Evolutionary conservation across 1,140 invertebrate species (phyloP).

Genomic region (Ips typographus): DNA sequence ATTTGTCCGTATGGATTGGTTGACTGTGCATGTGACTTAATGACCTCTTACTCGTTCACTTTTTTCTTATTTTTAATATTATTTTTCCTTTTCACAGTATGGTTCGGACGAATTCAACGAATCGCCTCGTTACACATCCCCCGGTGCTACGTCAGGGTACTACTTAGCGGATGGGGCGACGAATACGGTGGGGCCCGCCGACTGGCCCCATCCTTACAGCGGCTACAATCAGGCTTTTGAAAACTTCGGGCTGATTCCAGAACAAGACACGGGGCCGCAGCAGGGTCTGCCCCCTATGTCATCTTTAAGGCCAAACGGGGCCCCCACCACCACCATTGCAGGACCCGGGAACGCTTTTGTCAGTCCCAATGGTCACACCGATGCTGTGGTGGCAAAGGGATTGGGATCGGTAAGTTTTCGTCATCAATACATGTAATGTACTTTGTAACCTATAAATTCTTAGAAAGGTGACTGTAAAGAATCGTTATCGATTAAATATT

Average conservation of each 20-base stretch:
- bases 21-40: no score
- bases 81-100: conserved; percentile 65
- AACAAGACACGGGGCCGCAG: conserved; percentile 55
- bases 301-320: conserved; percentile 74
- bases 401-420: conserved; percentile 68
- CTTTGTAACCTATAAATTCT: neutral
- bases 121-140: conserved; percentile 82
- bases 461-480: no score
- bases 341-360: conserved; percentile 51
- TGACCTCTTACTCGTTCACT: neutral
- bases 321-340: conserved; percentile 55
- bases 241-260: conserved; percentile 60
- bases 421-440: neutral
- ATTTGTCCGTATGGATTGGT: conserved; percentile 21
- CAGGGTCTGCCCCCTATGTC: conserved; percentile 91
- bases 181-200: conserved; percentile 40
- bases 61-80: conserved; percentile 1
- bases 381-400: conserved; percentile 77
- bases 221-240: conserved; percentile 59
- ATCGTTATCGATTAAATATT: no score
- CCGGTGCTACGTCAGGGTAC: conserved; percentile 64
- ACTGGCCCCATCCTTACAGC: conserved; percentile 51
- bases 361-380: conserved; percentile 62
- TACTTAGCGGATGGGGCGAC: conserved; percentile 55
- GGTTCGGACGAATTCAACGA: conserved; percentile 84